Conservation (phyloP, 2,888 invertebrate species). For the Philonicus albiceps region DNA sequence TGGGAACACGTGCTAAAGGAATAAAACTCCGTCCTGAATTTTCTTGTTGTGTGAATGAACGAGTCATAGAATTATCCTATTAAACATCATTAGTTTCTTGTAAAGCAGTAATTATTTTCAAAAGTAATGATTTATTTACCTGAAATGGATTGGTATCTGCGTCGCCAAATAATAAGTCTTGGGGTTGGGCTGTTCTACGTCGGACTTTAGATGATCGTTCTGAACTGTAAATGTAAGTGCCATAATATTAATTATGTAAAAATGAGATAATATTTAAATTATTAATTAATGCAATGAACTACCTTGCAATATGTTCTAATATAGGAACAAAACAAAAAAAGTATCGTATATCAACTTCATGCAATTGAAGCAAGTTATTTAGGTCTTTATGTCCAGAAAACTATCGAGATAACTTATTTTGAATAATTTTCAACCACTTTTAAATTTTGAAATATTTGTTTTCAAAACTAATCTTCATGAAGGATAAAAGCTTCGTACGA, state of each 20-base stretch:
- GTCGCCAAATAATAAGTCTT: constrained; percentile 73
- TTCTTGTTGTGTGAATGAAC: constrained; percentile 56
- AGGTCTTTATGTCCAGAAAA: no score
- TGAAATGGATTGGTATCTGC: constrained; percentile 54
- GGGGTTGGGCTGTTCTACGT: constrained; percentile 71
- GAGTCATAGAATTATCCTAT: constrained; percentile 55
- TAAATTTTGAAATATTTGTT: background rate
- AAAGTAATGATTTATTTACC: constrained; percentile 51
- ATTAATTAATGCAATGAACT: background rate
- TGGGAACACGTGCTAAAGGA: constrained; percentile 72
- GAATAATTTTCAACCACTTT: background rate
- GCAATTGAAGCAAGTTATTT: background rate
- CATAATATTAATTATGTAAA: background rate
- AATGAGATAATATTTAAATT: background rate
- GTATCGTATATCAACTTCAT: background rate
- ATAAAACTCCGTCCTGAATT: constrained; percentile 52
- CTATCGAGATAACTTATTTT: background rate
- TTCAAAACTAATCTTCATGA: constrained; percentile 11
- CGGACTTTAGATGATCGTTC: constrained; percentile 67
- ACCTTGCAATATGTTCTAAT: background rate
- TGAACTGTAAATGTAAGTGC: constrained; percentile 31
- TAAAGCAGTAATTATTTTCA: background rate
- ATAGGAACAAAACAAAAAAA: background rate
- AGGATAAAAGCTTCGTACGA: constrained; percentile 52
- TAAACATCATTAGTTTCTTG: constrained; percentile 5